Percentiles rank a stretch among this genome's conserved stretches.
These are phyloP conservation scores for Anguilla marmorata DNA, from an alignment of 2,797 vertebrate genomes.

Conservation along the genomic window DNA sequence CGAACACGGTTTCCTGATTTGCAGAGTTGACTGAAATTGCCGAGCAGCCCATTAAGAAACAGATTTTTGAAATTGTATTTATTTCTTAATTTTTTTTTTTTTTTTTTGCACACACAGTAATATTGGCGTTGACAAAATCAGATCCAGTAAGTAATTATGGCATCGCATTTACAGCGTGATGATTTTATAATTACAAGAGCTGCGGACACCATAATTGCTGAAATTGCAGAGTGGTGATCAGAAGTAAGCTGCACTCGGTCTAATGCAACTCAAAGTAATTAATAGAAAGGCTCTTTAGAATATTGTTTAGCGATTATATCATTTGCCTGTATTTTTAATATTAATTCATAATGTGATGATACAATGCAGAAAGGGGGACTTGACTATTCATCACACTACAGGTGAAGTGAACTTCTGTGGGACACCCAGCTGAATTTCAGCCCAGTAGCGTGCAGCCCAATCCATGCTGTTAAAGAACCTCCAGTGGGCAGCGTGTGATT, in stretches of 20 bases:
- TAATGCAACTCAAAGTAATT: slow-evolving; percentile 42
- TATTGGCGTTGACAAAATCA: slow-evolving; percentile 22
- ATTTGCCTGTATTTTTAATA: slow-evolving; percentile 24
- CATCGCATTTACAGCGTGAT: neutral
- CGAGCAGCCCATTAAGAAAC: neutral
- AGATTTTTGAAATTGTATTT: neutral
- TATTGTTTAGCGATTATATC: slow-evolving; percentile 43
- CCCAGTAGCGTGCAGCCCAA: neutral
- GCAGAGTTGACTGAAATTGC: neutral
- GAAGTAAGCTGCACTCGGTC: neutral
- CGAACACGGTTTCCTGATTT: neutral
- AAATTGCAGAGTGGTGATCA: slow-evolving; percentile 19
- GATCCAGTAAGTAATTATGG: slow-evolving; percentile 20
- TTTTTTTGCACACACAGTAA: neutral
- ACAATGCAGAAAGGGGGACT: neutral
- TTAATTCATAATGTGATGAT: slow-evolving; percentile 25
- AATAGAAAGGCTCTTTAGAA: slow-evolving; percentile 40
- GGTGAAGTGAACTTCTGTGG: neutral
- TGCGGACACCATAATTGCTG: slow-evolving; percentile 27
- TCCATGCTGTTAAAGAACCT: neutral
- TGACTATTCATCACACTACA: neutral
- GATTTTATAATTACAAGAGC: slow-evolving; percentile 20
- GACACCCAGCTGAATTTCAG: neutral
- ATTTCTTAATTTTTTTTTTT: neutral
- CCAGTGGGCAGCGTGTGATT: neutral